Conservation (phyloP, 2,113 vertebrate genomes). For the Solea solea region DNA sequence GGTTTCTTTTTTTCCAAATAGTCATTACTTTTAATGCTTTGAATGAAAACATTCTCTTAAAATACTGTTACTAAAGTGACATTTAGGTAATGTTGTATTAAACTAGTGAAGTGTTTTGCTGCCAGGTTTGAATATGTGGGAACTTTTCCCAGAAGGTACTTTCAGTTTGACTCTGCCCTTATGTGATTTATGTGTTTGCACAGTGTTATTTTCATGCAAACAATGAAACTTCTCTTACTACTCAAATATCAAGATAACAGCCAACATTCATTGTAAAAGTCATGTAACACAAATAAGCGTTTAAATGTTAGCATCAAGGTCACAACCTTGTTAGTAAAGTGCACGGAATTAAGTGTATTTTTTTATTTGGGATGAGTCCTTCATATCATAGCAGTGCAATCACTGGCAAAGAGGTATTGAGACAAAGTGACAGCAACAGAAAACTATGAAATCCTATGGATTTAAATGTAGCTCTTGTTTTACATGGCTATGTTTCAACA, state of each 20-base stretch:
- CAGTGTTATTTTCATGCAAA: constrained; percentile 9
- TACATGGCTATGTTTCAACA: too few relatives aligned
- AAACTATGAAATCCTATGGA: too few relatives aligned
- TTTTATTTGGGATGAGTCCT: neutral
- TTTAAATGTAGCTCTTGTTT: too few relatives aligned
- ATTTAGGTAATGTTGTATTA: too few relatives aligned
- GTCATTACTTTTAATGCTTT: too few relatives aligned
- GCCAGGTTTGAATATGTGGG: neutral
- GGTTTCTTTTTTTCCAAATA: too few relatives aligned
- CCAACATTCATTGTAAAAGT: neutral
- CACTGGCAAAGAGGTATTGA: too few relatives aligned
- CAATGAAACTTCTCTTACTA: neutral
- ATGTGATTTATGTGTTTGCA: neutral
- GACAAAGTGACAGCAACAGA: too few relatives aligned
- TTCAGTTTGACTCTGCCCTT: constrained; percentile 12
- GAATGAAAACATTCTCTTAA: too few relatives aligned
- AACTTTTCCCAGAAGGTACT: neutral
- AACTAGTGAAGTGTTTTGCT: too few relatives aligned
- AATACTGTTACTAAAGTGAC: too few relatives aligned
- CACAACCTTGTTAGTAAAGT: neutral
- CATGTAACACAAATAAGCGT: neutral
- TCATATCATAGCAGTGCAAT: too few relatives aligned
- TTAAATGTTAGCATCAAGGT: constrained; percentile 3
- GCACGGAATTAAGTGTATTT: neutral
- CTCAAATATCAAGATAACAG: constrained; percentile 27